Conservation (phyloP, 2,888 invertebrate species). For the Trypoxylon attenuatum region DNA sequence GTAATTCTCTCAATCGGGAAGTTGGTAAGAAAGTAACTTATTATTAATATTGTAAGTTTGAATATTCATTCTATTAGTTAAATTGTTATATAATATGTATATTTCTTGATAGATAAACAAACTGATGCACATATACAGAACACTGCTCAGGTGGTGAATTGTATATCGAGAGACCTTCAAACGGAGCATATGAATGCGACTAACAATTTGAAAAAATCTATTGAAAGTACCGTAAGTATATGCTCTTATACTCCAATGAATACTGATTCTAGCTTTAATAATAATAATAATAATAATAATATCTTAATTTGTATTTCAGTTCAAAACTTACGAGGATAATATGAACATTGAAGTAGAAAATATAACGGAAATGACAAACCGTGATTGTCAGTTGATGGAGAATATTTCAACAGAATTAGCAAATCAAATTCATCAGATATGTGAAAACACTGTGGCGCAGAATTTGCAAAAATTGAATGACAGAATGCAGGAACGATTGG, state of each 20-base stretch:
- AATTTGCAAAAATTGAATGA: conserved; percentile 56
- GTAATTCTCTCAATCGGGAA: conserved; percentile 53
- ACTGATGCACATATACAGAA: too few relatives aligned
- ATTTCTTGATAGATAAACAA: too few relatives aligned
- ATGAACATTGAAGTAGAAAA: conserved; percentile 50
- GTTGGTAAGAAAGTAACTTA: conserved; percentile 21
- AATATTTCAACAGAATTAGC: conserved; percentile 52
- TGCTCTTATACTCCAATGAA: not conserved
- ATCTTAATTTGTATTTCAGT: conserved; percentile 14
- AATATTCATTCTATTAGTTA: conserved; percentile 1
- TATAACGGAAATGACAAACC: conserved; percentile 57
- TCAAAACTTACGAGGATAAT: too few relatives aligned
- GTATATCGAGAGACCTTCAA: too few relatives aligned
- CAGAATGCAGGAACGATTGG: conserved; percentile 53
- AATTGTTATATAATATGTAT: too few relatives aligned
- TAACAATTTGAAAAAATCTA: conserved; percentile 46
- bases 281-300: not conserved
- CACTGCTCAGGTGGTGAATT: too few relatives aligned
- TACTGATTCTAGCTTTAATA: not conserved
- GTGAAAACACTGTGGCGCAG: conserved; percentile 60
- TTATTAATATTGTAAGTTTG: not conserved
- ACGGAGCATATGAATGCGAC: too few relatives aligned
- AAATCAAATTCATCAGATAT: conserved; percentile 54
- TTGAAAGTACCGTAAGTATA: conserved; percentile 56
- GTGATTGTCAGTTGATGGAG: conserved; percentile 51